Evolutionary conservation across 2,113 vertebrate genomes (phyloP).

Genomic region (Sapajus apella): DNA sequence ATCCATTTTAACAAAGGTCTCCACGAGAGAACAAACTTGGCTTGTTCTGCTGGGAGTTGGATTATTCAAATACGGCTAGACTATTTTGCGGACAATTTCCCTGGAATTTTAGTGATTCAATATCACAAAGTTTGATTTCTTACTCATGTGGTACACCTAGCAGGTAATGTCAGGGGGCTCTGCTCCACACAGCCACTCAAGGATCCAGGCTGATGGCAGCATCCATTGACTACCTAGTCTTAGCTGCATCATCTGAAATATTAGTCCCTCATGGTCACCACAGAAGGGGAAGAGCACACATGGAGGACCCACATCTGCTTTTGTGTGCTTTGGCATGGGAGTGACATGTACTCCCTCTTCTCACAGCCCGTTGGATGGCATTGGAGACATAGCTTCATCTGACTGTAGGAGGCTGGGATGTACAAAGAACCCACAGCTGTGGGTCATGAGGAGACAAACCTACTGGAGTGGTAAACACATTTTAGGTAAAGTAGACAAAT

Average conservation of each 20-base stretch:
- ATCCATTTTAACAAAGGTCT: background rate
- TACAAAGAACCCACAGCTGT: background rate
- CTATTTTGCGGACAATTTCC: background rate
- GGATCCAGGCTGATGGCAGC: background rate
- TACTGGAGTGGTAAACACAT: background rate
- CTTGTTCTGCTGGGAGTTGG: background rate
- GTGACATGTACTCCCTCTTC: background rate
- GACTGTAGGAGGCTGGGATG: background rate
- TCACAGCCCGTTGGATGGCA: background rate
- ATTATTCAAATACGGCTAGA: background rate
- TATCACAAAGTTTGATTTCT: background rate
- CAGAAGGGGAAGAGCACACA: background rate
- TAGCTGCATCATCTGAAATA: background rate
- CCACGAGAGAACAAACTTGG: background rate
- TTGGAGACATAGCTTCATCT: background rate
- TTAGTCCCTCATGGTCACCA: background rate
- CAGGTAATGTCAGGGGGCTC: background rate
- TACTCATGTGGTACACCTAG: fast-evolving
- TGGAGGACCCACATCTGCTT: background rate
- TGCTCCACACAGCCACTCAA: background rate
- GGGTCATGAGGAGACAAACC: background rate
- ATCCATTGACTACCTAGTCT: background rate
- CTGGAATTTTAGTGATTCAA: background rate
- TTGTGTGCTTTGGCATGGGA: background rate
- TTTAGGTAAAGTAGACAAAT: background rate